Conservation (phyloP, 2,888 invertebrate species). For the Temnothorax unifasciatus region DNA sequence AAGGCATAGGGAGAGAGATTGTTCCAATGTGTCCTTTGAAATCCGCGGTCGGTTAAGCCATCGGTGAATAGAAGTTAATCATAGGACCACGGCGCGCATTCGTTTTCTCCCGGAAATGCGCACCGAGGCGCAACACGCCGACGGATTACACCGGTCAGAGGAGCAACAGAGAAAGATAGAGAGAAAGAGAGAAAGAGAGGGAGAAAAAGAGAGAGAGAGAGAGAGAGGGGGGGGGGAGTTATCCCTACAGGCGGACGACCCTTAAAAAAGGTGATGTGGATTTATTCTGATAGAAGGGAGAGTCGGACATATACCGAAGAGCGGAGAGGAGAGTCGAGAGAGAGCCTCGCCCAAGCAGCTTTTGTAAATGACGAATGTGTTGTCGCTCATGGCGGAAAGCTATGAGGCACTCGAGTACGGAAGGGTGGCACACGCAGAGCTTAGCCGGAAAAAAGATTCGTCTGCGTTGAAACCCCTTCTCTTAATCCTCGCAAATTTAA, state of each 20-base stretch:
- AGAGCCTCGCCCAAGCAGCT: slow-evolving; percentile 60
- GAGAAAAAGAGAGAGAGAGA: neutral
- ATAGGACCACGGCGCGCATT: slow-evolving; percentile 66
- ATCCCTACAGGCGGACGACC: slow-evolving; percentile 59
- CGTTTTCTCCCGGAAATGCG: slow-evolving; percentile 57
- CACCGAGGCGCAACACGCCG: slow-evolving; percentile 49
- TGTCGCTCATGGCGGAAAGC: slow-evolving; percentile 75
- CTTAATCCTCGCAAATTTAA: slow-evolving; percentile 62
- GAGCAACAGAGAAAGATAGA: neutral
- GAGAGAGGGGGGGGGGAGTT: neutral
- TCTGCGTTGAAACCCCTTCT: slow-evolving; percentile 55
- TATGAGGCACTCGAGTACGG: slow-evolving; percentile 65
- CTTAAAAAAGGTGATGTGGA: slow-evolving; percentile 73
- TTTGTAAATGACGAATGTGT: slow-evolving; percentile 77
- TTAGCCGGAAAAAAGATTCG: slow-evolving; percentile 63
- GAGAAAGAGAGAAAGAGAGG: slow-evolving; percentile 9
- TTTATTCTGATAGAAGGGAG: slow-evolving; percentile 75
- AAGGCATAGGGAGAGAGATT: slow-evolving; percentile 51
- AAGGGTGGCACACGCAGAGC: slow-evolving; percentile 62
- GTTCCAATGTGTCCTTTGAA: slow-evolving; percentile 71
- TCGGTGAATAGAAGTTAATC: slow-evolving; percentile 80
- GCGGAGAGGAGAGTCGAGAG: slow-evolving; percentile 43
- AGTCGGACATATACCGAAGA: slow-evolving; percentile 14
- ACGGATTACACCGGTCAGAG: slow-evolving; percentile 66
- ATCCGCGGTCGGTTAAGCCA: slow-evolving; percentile 71